Conservation (phyloP, 1,140 invertebrate species). For the Danaus plexippus region DNA sequence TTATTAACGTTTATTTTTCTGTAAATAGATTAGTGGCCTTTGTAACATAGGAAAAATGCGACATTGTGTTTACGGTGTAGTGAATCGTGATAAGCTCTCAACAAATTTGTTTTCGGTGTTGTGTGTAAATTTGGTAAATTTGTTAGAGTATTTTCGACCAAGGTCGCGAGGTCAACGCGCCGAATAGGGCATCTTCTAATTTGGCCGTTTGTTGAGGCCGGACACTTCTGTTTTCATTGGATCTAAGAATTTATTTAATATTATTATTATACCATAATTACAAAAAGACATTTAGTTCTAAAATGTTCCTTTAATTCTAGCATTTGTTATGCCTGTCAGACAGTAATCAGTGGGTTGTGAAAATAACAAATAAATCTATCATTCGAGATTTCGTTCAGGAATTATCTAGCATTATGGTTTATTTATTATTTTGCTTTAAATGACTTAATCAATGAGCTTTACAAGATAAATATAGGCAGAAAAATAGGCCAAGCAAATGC, state of each 20-base stretch:
- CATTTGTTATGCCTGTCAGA: no score
- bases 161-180: constrained; percentile 48
- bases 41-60: constrained; percentile 26
- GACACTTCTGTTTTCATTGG: no score
- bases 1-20: not conserved
- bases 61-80: constrained; percentile 26
- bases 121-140: constrained; percentile 55
- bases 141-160: constrained; percentile 53
- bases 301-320: no score
- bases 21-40: constrained; percentile 1
- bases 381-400: no score
- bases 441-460: no score
- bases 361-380: no score
- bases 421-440: no score
- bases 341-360: no score
- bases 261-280: no score
- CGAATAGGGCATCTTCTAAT: constrained; percentile 33
- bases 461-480: constrained; percentile 1
- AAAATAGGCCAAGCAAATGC: constrained; percentile 21
- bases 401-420: no score
- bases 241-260: no score
- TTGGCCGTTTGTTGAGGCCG: constrained; percentile 14
- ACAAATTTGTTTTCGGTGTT: constrained; percentile 46
- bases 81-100: constrained; percentile 45
- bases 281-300: no score